Percentiles rank a stretch among this genome's conserved stretches.
Conservation (phyloP, 1,140 invertebrate species). For the Melitaea cinxia region DNA sequence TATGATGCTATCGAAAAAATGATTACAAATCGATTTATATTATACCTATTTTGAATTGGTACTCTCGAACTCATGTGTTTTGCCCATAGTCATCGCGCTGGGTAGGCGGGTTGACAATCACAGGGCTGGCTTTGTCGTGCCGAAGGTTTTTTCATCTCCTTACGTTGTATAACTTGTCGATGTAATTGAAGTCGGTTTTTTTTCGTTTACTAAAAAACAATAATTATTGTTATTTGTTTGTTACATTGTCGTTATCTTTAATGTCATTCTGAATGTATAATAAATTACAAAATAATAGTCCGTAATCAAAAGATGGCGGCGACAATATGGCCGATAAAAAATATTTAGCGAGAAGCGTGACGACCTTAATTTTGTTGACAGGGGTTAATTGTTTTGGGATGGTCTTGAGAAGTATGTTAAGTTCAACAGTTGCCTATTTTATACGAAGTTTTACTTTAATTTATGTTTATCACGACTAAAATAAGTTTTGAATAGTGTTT, state of each 20-base stretch:
- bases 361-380: constrained; percentile 3
- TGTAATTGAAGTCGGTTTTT: too few relatives aligned
- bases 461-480: neutral
- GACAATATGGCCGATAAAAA: constrained; percentile 2
- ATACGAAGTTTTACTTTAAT: neutral
- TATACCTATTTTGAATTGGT: too few relatives aligned
- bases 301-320: neutral
- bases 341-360: neutral
- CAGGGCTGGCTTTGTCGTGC: too few relatives aligned
- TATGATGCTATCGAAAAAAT: neutral
- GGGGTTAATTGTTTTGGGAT: constrained; percentile 6
- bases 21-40: neutral
- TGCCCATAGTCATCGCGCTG: too few relatives aligned
- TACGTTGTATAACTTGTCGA: too few relatives aligned
- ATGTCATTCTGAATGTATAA: neutral
- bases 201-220: too few relatives aligned
- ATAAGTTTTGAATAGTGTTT: neutral
- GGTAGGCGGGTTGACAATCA: too few relatives aligned
- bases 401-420: neutral
- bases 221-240: too few relatives aligned
- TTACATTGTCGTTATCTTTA: neutral
- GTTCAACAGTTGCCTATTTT: constrained; percentile 3
- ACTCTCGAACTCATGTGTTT: too few relatives aligned
- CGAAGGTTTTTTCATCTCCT: too few relatives aligned
- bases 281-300: constrained; percentile 10